Base-by-base conservation (phyloP, 2,797 vertebrate genomes). In the Gymnothorax javanicus region DNA sequence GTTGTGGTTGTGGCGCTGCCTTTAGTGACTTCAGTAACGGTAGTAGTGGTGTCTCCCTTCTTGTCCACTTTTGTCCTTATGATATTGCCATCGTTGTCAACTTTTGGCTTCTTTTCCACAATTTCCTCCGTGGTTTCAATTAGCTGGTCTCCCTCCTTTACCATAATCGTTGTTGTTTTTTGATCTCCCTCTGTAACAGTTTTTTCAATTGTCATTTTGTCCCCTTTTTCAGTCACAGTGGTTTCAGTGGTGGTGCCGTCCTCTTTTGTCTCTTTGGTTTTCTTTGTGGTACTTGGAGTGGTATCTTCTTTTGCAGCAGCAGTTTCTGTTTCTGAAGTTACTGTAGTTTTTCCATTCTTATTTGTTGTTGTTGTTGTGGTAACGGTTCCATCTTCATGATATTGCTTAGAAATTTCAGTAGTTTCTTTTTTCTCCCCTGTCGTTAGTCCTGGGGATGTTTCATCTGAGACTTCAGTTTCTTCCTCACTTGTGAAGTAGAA, bases 231-330 rank as follows among this genome's bases (percentile, higher is more conserved):
- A 33, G n/a, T 71, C 25, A 71, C 69, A 71, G 25, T 71, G 69
- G 69, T 71, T 3, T 71, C n/a, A 27, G 69, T 71, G 25, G n/a
- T 71, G 69, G 7, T 71, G 69, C 69, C 69, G 3, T 71, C 69
- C 27, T 71, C 27, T 25, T 25, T 33, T 1, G 23, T 71, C 69
- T 27, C 69, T 71, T 27, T 71, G 20, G 69, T 71, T 71, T 8
- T 71, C 69, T 71, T 71, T 71, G 69, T 71, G 69, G 69, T 71
- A 25, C 69, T 71, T 4, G 69, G 69, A 13, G 69, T 71, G 69
- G n/a, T 25, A 25, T 71, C 69, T 33, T 33, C 69, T 71, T 7
- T 71, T 11, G 1, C n/a, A 71, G 11, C 67, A 33, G 5, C 69
- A 27, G 69, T 33, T 25, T 71, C 69, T 33, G 11, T 71, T 71